These are phyloP conservation scores for Tethea ocularis DNA, from an alignment of 2,888 invertebrate genomes.

Conservation along the genomic window DNA sequence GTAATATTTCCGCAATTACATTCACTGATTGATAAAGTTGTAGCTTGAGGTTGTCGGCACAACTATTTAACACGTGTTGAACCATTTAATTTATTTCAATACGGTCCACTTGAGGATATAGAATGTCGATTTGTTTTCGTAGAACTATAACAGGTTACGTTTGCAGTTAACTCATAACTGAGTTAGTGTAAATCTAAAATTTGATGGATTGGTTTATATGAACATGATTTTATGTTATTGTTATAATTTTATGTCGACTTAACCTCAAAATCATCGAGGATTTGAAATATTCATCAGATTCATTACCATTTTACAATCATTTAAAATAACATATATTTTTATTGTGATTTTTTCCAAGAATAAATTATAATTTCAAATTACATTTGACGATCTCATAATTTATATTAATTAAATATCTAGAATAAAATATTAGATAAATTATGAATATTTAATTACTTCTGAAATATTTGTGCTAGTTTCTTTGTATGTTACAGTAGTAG, in stretches of 20 bases:
- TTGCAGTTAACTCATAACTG: neutral
- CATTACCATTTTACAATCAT: neutral
- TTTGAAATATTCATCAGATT: too few species aligned
- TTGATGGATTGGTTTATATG: too few species aligned
- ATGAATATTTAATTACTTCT: neutral
- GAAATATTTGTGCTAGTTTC: neutral
- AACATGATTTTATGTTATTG: too few species aligned
- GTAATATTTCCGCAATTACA: slow-evolving; percentile 31
- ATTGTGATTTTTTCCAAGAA: neutral
- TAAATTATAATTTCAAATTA: neutral
- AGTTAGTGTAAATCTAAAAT: too few species aligned
- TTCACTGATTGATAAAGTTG: slow-evolving; percentile 48
- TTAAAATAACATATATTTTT: neutral
- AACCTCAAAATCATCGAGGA: too few species aligned
- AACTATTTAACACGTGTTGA: slow-evolving; percentile 22
- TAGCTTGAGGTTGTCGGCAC: slow-evolving; percentile 11
- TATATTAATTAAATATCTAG: neutral
- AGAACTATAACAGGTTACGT: neutral
- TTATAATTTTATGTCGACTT: too few species aligned
- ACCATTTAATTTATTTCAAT: slow-evolving; percentile 20
- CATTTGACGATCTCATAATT: too few species aligned
- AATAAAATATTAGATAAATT: neutral
- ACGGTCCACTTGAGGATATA: slow-evolving; percentile 11
- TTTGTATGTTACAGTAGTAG: neutral
- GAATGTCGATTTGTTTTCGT: slow-evolving; percentile 8